Evolutionary conservation across 2,888 invertebrate species (phyloP), one percentile per base, ranked within the genome.

Genomic region (Tenthredo notha): DNA sequence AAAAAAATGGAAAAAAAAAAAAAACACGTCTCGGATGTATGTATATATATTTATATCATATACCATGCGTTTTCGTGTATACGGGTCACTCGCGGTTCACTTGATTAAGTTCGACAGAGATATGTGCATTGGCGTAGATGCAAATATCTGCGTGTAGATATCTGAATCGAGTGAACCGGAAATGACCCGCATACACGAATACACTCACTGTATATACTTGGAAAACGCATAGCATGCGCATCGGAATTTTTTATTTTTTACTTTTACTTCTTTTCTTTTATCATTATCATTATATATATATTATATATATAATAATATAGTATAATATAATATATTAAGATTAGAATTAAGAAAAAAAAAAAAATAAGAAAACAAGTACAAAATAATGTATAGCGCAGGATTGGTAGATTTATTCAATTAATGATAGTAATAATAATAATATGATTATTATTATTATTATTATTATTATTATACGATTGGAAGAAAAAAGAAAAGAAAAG

Each of bases 291-390:
- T 40, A 72, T 72, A 47, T 47, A 47, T 47, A 1, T 72, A 72
- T 37, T 40, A 29, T 65, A 65, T 40, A 37, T 40, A 9, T 72
- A 40, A n/a, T 72, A 70, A 29, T 70, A 67, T 37, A n/a, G n/a
- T n/a, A 25, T 67, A 67, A 33, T 67, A 33, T 86, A 88, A 87
- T 87, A 88, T 90, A 90, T 90, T 89, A 90, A 87, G 88, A 90
- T 91, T 90, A 90, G 87, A 91, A n/a, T n/a, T n/a, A 87, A 87
- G 87, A 89, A 90, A 91, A 90, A 90, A 91, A 92, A 90, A 37
- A 37, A 37, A 37, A 0, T 33, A 4, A 29, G 29, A 29, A 92
- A 92, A 90, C 91, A 92, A 74, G 25, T 40, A 43, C n/a, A 43
- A 40, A 43, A 40, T 21, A 37, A 33, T 67, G 29, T 65, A 15